Evolutionary conservation across 1,140 invertebrate species (phyloP), one percentile per base, ranked within the genome.

Genomic region (Drosophila athabasca): DNA sequence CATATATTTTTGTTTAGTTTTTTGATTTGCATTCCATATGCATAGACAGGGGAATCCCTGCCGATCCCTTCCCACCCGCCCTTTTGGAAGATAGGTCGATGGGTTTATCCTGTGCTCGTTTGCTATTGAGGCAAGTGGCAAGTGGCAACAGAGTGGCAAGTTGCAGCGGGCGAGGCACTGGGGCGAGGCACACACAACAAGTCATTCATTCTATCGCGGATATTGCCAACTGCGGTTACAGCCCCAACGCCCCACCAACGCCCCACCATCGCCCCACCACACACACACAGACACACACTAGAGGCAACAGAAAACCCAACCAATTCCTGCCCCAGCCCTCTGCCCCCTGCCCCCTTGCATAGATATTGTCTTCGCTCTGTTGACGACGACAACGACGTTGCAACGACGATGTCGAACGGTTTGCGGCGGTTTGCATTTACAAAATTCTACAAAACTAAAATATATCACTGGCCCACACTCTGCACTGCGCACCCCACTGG

Each of bases 371-470:
- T 83, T 82, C 79, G 79, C 64, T 78, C 26, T 31, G 79, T 51
- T 81, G 78, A 62, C 53, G 71, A 75, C 65, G 39, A 62, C 55
- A 43, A 22, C 26, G n/a, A 22, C 64, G 29, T 46, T n/a, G n/a
- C 65, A 31, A 29, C 52, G 51, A 44, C 48, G 17, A 43, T 52
- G 68, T 29, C 54, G 19, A 62, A 45, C 48, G 57, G 62, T 39
- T 39, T 39, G 35, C 62, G 57, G 41, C 35, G 35, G 11, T 39
- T 72, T 60, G 45, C 69, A 79, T 68, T 68, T 61, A 44, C 77
- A 58, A 82, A 81, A 82, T 81, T 81, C 74, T 82, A 73, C 79
- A 83, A 79, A 82, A 79, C 70, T 83, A 83, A 80, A 76, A 80
- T 76, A 81, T 76, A 72, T 76, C 76, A 76, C 78, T 79, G 64